Percentiles rank a stretch among this genome's conserved stretches.
Conservation (phyloP, 2,797 vertebrate genomes). For the Mormyrus hasselquistii region DNA sequence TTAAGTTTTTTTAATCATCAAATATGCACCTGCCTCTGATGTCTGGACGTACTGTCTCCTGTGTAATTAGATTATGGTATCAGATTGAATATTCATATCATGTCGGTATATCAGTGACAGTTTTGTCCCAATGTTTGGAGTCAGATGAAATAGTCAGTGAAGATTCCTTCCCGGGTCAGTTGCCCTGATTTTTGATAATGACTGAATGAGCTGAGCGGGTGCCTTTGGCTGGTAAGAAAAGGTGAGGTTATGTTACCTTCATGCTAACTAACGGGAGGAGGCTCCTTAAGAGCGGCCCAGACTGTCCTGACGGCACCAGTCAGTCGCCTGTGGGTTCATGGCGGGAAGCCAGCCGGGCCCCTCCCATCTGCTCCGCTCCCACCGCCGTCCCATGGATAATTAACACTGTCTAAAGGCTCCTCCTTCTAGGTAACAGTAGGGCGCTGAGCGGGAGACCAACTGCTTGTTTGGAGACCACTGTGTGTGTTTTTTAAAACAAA, state of each 20-base stretch:
- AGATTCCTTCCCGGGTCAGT: background rate
- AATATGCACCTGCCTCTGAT: background rate
- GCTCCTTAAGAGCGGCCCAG: background rate
- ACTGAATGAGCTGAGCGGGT: background rate
- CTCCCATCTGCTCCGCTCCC: background rate
- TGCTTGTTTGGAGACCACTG: background rate
- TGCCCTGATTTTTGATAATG: background rate
- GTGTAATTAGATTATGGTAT: background rate
- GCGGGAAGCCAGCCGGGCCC: background rate
- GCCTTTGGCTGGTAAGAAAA: background rate
- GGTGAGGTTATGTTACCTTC: background rate
- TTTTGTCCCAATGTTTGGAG: conserved; percentile 4
- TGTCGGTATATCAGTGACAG: background rate
- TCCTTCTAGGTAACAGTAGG: background rate
- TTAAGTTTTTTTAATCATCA: background rate
- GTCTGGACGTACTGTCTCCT: background rate
- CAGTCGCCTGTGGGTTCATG: background rate
- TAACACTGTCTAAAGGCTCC: background rate
- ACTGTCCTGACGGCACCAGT: background rate
- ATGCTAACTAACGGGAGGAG: background rate
- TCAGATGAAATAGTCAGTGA: background rate
- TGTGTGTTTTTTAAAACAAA: background rate
- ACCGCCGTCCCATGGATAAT: background rate
- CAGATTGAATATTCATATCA: background rate
- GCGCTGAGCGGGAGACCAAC: background rate